Conservation (phyloP, 2,888 invertebrate species). For the Latrodectus elegans region DNA sequence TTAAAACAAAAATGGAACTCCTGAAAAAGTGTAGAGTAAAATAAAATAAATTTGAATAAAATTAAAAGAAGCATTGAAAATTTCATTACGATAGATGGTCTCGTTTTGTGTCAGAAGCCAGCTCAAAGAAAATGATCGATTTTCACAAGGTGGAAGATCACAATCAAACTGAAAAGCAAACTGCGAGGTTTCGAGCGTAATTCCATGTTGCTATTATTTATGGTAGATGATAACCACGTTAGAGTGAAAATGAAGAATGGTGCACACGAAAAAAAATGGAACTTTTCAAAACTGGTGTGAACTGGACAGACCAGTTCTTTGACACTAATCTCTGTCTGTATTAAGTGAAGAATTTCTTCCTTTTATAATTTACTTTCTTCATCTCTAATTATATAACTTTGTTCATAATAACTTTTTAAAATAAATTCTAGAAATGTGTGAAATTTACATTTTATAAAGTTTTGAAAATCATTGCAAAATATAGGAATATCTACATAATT, state of each 20-base stretch:
- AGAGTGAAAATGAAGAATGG: conserved; percentile 2
- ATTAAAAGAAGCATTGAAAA: not conserved
- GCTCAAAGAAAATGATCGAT: not conserved
- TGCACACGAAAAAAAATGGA: not conserved
- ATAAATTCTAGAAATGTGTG: too few relatives aligned
- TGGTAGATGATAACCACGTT: conserved; percentile 2
- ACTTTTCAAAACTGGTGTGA: not conserved
- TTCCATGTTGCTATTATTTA: conserved; percentile 1
- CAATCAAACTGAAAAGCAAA: not conserved
- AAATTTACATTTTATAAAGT: too few relatives aligned
- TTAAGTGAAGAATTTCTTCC: too few relatives aligned
- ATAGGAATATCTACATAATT: too few relatives aligned
- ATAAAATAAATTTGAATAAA: too few relatives aligned
- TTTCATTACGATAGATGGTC: not conserved
- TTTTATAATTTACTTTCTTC: too few relatives aligned
- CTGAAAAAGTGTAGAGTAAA: too few relatives aligned
- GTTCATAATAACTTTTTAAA: too few relatives aligned
- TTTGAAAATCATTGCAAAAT: too few relatives aligned
- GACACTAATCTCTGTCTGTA: too few relatives aligned
- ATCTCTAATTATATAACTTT: too few relatives aligned
- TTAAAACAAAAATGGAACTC: too few relatives aligned
- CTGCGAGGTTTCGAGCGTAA: conserved; percentile 3
- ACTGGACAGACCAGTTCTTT: not conserved
- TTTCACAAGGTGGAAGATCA: not conserved
- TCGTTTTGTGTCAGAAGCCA: not conserved